These are phyloP conservation scores for Eupithecia insigniata DNA, from an alignment of 2,888 invertebrate species.

Conservation along the genomic window DNA sequence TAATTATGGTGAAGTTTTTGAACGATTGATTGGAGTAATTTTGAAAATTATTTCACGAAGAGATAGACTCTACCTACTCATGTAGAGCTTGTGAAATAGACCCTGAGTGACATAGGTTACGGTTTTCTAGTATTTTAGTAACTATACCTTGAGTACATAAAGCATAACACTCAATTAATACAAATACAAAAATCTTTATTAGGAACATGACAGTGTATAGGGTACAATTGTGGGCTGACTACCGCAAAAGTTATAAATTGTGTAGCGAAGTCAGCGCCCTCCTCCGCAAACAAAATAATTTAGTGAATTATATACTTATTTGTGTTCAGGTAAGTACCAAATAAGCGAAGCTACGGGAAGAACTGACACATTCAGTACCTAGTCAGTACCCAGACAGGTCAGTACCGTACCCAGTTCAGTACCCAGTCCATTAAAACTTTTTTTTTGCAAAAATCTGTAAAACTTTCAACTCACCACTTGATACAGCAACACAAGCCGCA, in stretches of 20 bases:
- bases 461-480: conserved; percentile 57
- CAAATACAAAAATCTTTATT: no score
- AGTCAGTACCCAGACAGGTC: not conserved
- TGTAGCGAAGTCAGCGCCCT: no score
- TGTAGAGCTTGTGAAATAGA: not conserved
- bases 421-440: not conserved
- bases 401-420: no score
- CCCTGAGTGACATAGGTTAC: not conserved
- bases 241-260: no score
- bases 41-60: not conserved
- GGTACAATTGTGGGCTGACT: no score
- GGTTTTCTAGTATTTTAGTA: not conserved
- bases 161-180: no score
- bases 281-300: no score
- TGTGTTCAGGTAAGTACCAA: not conserved
- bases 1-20: no score
- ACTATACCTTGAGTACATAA: no score
- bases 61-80: no score
- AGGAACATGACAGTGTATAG: no score
- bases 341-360: not conserved
- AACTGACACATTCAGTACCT: not conserved
- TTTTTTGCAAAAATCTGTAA: not conserved
- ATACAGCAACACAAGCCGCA: conserved; percentile 53
- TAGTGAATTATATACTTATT: no score
- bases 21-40: not conserved